These are phyloP conservation scores for Anoncus sp. DNA, from an alignment of 2,888 invertebrate species.

Conservation along the genomic window DNA sequence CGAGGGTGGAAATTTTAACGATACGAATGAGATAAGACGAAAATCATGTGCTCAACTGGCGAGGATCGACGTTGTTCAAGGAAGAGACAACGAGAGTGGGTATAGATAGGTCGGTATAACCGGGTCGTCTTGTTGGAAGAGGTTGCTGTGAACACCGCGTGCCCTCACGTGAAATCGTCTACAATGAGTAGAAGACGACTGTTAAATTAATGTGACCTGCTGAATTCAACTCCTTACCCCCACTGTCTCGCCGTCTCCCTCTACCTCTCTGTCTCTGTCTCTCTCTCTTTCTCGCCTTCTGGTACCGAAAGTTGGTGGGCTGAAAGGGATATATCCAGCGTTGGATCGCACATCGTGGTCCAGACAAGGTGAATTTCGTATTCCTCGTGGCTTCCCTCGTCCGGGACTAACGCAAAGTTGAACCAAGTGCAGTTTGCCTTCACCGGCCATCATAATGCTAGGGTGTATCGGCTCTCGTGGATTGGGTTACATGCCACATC, in stretches of 20 bases:
- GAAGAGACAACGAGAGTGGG: constrained; percentile 3
- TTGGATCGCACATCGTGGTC: constrained; percentile 17
- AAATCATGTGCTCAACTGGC: constrained; percentile 48
- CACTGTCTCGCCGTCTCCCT: background rate
- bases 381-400: constrained; percentile 71
- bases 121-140: constrained; percentile 11
- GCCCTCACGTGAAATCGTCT: constrained; percentile 23
- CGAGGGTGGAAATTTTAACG: constrained; percentile 54
- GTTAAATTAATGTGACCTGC: constrained; percentile 45
- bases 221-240: constrained; percentile 28
- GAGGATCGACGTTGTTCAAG: constrained; percentile 42
- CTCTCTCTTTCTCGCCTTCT: background rate
- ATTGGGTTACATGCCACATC: constrained; percentile 75
- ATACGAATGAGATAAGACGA: constrained; percentile 62
- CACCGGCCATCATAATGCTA: constrained; percentile 73
- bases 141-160: constrained; percentile 43
- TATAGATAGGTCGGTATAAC: constrained; percentile 21
- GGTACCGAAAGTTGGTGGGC: constrained; percentile 17
- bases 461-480: constrained; percentile 70
- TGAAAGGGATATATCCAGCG: constrained; percentile 21
- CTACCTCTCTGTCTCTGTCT: background rate
- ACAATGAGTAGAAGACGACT: constrained; percentile 51
- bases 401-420: constrained; percentile 69
- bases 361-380: constrained; percentile 72
- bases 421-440: constrained; percentile 77